Evolutionary conservation across 2,797 vertebrate species (phyloP).

Genomic region (Danio choprae): DNA sequence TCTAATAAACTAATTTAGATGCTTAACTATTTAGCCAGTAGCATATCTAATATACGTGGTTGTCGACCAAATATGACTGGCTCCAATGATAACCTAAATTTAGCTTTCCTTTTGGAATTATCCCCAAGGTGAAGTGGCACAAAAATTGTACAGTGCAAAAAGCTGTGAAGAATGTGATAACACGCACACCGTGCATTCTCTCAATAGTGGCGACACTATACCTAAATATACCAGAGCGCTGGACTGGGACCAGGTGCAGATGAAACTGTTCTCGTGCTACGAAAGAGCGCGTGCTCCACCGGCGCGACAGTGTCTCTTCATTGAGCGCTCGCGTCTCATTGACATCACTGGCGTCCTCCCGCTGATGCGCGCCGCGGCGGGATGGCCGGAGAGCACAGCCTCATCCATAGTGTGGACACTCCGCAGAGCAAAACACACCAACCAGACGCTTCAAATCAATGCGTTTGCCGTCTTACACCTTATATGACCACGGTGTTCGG

Average conservation of each 20-base stretch:
- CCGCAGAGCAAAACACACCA: slow-evolving; percentile 15
- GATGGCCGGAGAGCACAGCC: neutral
- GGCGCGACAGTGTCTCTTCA: slow-evolving; percentile 14
- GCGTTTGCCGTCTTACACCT: neutral
- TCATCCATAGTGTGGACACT: neutral
- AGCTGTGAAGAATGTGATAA: neutral
- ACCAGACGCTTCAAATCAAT: neutral
- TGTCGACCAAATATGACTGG: neutral
- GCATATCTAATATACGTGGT: too few relatives aligned
- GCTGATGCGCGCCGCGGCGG: slow-evolving; percentile 23
- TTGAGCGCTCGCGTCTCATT: slow-evolving; percentile 29
- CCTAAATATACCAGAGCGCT: slow-evolving; percentile 10
- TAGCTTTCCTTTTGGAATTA: neutral
- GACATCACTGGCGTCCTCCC: slow-evolving; percentile 38
- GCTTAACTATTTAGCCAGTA: too few relatives aligned
- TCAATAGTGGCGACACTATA: slow-evolving; percentile 3
- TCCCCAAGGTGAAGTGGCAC: neutral
- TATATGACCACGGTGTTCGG: neutral
- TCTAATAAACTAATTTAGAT: too few relatives aligned
- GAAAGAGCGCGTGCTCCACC: slow-evolving; percentile 24
- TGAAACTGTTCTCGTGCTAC: slow-evolving; percentile 10
- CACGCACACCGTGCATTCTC: neutral
- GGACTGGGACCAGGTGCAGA: slow-evolving; percentile 19
- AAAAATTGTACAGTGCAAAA: neutral
- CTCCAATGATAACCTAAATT: neutral